Base-by-base conservation (phyloP, 2,888 invertebrate species). In the Brachyopa scutellaris region DNA sequence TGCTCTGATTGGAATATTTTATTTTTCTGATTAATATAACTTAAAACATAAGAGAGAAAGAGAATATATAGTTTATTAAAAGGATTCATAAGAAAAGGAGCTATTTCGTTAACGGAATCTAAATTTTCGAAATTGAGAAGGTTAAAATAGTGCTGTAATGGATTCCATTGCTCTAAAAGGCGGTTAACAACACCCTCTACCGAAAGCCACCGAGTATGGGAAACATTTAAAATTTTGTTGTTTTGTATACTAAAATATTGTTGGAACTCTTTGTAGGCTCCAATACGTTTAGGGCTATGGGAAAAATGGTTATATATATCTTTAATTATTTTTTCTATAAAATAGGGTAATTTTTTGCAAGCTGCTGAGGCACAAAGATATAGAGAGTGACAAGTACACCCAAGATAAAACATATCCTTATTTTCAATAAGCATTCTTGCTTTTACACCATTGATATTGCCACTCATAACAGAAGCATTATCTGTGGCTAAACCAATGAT, bases 351-450 rank as follows among this genome's bases (percentile, higher is more conserved):
- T n/a, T 49, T 69, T 51, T 61, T 51, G 2, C 6, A 5, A 7
- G 61, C 61, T 42, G 36, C 61, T 4, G 53, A 72, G 11, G 74
- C 47, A 31, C 64, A 49, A 23, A 74, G 31, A 42, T 64, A 38
- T 7, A 74, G 40, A 0, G 66, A 66, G 4, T 66, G 64, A 5
- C 73, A 74, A 1, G 57, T 74, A 11, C 74, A 74, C 4, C 74
- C 74, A 3, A 66, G 8, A 74, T 55, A 66, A 59, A 74, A 51
- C 1, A 66, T 66, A 66, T 66, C 3, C 7, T 57, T 51, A 42
- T 66, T 74, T 17, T 7, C 31, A 11, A 6, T 7, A 31, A 11
- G 11, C 6, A 74, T 1, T 7, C n/a, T 72, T 1, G 73, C 64
- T 11, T 57, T 73, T 5, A 64, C 62, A 0, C 47, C 47, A 26